A percentile compares a stretch with the other conserved stretches of the same genome.
Evolutionary conservation across 2,797 vertebrate genomes (phyloP).

Genomic region (Psittacula derbiana): DNA sequence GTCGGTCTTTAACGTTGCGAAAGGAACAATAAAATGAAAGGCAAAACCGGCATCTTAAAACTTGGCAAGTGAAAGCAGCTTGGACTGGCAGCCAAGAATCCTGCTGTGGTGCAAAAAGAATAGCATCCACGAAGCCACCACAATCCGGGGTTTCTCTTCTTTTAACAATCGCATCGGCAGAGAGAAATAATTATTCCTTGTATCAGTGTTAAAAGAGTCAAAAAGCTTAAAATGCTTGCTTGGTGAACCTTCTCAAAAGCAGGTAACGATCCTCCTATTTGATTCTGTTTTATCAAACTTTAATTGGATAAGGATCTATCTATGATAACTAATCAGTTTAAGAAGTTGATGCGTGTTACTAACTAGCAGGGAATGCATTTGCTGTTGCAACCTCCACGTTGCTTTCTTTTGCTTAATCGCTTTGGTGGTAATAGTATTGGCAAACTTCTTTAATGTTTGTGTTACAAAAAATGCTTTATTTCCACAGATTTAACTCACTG

Average conservation of each 20-base stretch:
- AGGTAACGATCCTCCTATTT: constrained; percentile 54
- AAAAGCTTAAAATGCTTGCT: constrained; percentile 59
- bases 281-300: constrained; percentile 14
- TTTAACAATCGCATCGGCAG: constrained; percentile 50
- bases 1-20: constrained; percentile 65
- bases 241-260: constrained; percentile 24
- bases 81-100: constrained; percentile 88
- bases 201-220: constrained; percentile 68
- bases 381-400: background rate
- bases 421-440: constrained; percentile 10
- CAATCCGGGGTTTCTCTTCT: constrained; percentile 48
- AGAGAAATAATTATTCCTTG: constrained; percentile 64
- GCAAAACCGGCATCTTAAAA: constrained; percentile 77
- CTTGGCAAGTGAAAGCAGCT: constrained; percentile 85
- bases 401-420: background rate
- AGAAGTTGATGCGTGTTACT: background rate
- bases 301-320: background rate
- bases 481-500: background rate
- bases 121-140: constrained; percentile 68
- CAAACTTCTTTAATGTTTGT: background rate
- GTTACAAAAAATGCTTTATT: background rate
- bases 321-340: background rate
- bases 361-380: background rate
- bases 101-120: constrained; percentile 85
- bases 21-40: constrained; percentile 73